Base-by-base conservation (phyloP, 2,113 vertebrate species). In the Nothocercus nigrocapillus region DNA sequence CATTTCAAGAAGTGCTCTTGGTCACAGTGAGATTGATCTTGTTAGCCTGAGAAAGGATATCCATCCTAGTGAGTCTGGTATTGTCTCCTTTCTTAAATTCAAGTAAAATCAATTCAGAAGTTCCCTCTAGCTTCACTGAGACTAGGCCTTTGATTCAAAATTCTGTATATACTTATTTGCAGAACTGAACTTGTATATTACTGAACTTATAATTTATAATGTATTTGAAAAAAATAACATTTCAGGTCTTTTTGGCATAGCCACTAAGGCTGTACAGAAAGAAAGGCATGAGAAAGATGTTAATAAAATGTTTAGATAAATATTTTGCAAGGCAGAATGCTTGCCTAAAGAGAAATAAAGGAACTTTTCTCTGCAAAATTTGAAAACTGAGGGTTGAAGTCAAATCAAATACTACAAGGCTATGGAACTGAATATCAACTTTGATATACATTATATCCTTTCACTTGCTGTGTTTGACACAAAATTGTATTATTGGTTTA, bases 401-500 rank as follows among this genome's bases (percentile, higher is more conserved):
- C 49, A 95, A 64, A n/a, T 30, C 34, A 96, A 95, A 64, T 75
- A 88, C 40, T 73, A 42, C 85, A 74, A 82, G 7, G 64, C 2
- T 70, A 15, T 54, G 9, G 9, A 1, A 0, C 20, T 68, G 42
- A 80, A 40, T 66, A 73, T 28, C 28, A 81, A 6, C 58, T 42
- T 75, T 49, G 34, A 79, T 92, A 90, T 81, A 27, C 32, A 54
- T 84, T 77, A 59, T 24, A 83, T 74, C n/a, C 32, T 15, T 94
- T 84, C 56, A 49, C 36, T 83, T 83, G 30, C 42, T 73, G 16
- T 63, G 34, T 59, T 78, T 78, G 28, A 84, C 66, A 77, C 30
- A 90, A 85, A 22, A 85, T 72, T 90, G 18, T 5, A 59, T 70
- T 94, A 40, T 81, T 61, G 54, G 68, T 73, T 91, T 95, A 82